Conservation (phyloP, 2,797 vertebrate species). For the Scyliorhinus canicula region DNA sequence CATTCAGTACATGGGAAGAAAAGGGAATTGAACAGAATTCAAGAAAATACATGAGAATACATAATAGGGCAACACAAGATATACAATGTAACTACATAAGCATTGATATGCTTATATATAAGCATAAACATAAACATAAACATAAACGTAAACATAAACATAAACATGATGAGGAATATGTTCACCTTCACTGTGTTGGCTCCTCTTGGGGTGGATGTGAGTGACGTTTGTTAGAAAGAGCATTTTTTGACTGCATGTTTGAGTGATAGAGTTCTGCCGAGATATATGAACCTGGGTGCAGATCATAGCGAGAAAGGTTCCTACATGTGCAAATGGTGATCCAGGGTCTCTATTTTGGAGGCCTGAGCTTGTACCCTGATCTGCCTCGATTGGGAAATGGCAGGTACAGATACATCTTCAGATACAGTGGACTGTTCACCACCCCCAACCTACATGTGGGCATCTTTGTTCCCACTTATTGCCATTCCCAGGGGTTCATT, state of each 20-base stretch:
- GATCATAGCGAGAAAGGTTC: not conserved
- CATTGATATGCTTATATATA: too few species aligned
- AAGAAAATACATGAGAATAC: too few species aligned
- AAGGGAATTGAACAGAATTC: too few species aligned
- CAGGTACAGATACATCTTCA: not conserved
- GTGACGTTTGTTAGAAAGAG: not conserved
- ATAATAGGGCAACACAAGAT: too few species aligned
- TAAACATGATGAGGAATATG: not conserved
- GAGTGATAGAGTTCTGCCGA: not conserved
- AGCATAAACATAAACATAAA: too few species aligned
- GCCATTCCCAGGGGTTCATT: not conserved
- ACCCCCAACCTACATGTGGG: not conserved
- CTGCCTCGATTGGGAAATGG: not conserved
- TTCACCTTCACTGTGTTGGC: not conserved
- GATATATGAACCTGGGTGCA: not conserved
- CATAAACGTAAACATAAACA: too few species aligned
- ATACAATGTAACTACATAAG: too few species aligned
- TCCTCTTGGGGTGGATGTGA: not conserved
- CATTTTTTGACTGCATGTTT: not conserved
- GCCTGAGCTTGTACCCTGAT: not conserved
- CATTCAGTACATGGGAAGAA: too few species aligned
- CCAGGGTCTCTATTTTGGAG: not conserved
- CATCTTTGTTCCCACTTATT: not conserved
- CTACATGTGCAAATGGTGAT: not conserved
- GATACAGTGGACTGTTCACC: not conserved